A percentile compares a stretch with the other conserved stretches of the same genome.
Conservation (phyloP, 2,888 invertebrate genomes). For the Phrixothrix hirtus region DNA sequence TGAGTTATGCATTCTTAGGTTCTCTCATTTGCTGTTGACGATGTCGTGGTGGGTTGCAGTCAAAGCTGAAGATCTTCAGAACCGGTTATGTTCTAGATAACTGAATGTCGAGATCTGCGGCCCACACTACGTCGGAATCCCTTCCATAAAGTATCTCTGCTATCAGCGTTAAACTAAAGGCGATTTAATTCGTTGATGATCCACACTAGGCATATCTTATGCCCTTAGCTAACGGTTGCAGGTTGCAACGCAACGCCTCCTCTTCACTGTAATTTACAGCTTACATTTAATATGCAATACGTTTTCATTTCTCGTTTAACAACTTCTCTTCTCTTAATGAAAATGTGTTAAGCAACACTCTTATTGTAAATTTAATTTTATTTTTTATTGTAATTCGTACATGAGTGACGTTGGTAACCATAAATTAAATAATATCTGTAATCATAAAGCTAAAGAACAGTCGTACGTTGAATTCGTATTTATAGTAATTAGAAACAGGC, state of each 20-base stretch:
- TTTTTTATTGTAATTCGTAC: too few relatives aligned
- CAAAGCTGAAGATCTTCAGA: conserved; percentile 15
- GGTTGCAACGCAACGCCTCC: not conserved
- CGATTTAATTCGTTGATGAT: conserved; percentile 6
- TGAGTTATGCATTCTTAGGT: conserved; percentile 8
- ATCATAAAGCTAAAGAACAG: too few relatives aligned
- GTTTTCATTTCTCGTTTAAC: not conserved
- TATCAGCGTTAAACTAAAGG: conserved; percentile 5
- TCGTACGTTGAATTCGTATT: too few relatives aligned
- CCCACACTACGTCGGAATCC: conserved; percentile 14
- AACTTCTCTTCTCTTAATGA: not conserved
- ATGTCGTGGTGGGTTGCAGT: conserved; percentile 14
- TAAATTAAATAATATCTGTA: too few relatives aligned
- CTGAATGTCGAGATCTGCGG: conserved; percentile 12
- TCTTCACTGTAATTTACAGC: not conserved
- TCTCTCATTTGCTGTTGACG: conserved; percentile 15
- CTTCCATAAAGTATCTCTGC: conserved; percentile 12
- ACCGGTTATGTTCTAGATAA: conserved; percentile 15
- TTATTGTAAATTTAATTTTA: too few relatives aligned
- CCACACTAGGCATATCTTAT: not conserved
- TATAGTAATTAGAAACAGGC: too few relatives aligned
- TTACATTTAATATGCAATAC: not conserved
- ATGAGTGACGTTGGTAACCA: too few relatives aligned
- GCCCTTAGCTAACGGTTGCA: conserved; percentile 2
- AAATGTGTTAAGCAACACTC: too few relatives aligned